These are phyloP conservation scores for Helostoma temminkii DNA, from an alignment of 2,797 vertebrate genomes.

Conservation along the genomic window DNA sequence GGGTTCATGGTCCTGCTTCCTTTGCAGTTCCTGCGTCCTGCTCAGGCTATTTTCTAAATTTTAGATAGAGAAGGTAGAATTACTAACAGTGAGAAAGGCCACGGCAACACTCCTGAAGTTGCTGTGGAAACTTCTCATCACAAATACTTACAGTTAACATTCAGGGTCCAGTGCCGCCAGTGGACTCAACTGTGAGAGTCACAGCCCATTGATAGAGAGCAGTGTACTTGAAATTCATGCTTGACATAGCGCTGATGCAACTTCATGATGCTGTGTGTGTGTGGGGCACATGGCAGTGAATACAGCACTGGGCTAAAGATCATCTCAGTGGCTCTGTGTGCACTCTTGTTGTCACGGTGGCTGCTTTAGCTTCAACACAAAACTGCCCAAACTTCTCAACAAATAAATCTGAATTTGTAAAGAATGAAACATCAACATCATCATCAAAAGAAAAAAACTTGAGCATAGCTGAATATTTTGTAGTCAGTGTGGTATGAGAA, in stretches of 20 bases:
- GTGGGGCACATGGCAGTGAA: slow-evolving; percentile 16
- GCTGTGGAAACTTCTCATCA: slow-evolving; percentile 34
- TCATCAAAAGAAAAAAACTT: not conserved
- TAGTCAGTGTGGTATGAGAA: not conserved
- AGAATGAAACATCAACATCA: not conserved
- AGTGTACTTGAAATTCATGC: slow-evolving; percentile 65
- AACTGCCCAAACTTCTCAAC: slow-evolving; percentile 27
- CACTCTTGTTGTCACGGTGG: slow-evolving; percentile 28
- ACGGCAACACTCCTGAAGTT: not conserved
- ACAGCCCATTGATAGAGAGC: slow-evolving; percentile 54
- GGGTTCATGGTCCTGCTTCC: not conserved
- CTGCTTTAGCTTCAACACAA: slow-evolving; percentile 31
- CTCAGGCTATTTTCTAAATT: slow-evolving; percentile 1
- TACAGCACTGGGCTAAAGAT: slow-evolving; percentile 29
- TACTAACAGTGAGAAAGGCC: slow-evolving; percentile 10
- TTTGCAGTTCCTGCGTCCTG: slow-evolving; percentile 7
- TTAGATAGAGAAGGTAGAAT: slow-evolving; percentile 2
- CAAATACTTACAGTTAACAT: slow-evolving; percentile 49
- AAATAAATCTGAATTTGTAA: slow-evolving; percentile 18
- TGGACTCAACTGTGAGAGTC: slow-evolving; percentile 57
- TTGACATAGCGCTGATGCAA: slow-evolving; percentile 70
- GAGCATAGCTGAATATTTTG: not conserved
- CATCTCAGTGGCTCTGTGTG: slow-evolving; percentile 2
- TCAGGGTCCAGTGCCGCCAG: slow-evolving; percentile 36
- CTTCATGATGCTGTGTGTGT: slow-evolving; percentile 41